Conservation (phyloP, 2,888 invertebrate genomes). For the Caenorhabditis sinica region DNA sequence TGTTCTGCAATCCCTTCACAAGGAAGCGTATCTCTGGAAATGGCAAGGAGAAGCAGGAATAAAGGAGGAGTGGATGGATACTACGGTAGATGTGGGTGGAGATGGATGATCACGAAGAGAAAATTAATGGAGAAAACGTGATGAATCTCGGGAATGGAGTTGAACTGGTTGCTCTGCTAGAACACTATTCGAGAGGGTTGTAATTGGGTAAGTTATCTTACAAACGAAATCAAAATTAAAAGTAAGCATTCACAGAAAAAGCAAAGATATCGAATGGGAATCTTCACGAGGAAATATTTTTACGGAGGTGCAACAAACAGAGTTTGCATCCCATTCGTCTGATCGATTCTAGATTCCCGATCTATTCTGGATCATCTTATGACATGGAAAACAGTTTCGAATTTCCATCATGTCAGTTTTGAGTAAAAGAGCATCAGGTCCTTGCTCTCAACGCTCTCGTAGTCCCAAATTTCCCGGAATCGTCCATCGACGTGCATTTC, state of each 20-base stretch:
- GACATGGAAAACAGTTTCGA: no score
- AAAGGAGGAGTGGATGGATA: slow-evolving; percentile 1
- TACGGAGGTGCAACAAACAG: no score
- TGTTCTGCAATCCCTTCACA: slow-evolving; percentile 6
- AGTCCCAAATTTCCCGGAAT: neutral
- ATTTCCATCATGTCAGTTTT: no score
- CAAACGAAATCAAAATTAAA: no score
- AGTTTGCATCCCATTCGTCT: no score
- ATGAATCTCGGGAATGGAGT: neutral
- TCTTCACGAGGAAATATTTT: no score
- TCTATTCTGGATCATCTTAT: no score
- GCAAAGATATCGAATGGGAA: no score
- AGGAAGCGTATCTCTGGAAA: slow-evolving; percentile 7
- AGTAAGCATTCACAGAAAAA: no score
- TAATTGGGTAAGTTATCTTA: no score
- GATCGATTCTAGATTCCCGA: no score
- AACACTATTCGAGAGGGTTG: neutral
- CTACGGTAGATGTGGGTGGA: neutral
- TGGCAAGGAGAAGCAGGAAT: neutral
- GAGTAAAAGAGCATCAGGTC: no score
- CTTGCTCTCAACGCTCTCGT: neutral
- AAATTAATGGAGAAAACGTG: neutral
- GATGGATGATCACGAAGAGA: slow-evolving; percentile 8
- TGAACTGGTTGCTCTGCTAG: neutral
- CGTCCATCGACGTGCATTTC: neutral